These are phyloP conservation scores for Aphelinus certus DNA, from an alignment of 1,140 invertebrate species.

Conservation along the genomic window DNA sequence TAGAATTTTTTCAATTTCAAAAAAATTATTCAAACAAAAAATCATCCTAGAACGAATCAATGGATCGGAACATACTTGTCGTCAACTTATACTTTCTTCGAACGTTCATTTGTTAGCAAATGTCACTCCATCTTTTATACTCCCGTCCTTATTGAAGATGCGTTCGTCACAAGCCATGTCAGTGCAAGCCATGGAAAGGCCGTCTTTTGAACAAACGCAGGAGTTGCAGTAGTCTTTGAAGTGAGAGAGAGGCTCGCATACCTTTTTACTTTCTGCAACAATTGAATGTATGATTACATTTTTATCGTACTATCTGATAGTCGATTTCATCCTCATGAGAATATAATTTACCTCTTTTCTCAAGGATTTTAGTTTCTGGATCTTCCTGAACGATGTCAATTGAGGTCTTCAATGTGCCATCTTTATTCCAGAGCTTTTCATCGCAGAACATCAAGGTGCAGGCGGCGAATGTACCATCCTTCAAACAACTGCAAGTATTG, in stretches of 20 bases:
- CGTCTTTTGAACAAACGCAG: background rate
- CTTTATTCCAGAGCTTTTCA: slow-evolving; percentile 5
- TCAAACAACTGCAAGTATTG: background rate
- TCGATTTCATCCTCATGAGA: too few relatives aligned
- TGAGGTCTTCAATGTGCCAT: background rate
- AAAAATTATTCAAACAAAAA: background rate
- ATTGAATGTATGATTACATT: too few relatives aligned
- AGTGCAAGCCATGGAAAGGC: background rate
- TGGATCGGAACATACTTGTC: too few relatives aligned
- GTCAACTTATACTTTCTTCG: too few relatives aligned
- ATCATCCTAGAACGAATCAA: background rate
- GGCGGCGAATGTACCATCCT: background rate
- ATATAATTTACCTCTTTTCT: too few relatives aligned
- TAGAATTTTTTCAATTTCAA: too few relatives aligned
- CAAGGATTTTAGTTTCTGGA: too few relatives aligned
- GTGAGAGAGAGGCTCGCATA: background rate
- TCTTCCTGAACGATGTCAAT: too few relatives aligned
- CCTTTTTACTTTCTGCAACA: background rate
- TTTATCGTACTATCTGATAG: too few relatives aligned
- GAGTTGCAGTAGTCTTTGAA: slow-evolving; percentile 2
- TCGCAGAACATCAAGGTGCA: slow-evolving; percentile 6
- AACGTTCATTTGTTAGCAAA: background rate
- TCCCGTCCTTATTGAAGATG: background rate
- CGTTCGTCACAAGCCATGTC: background rate
- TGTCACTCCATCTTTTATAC: background rate